Base-by-base conservation (phyloP, 2,113 vertebrate genomes). In the Cavia aperea region DNA sequence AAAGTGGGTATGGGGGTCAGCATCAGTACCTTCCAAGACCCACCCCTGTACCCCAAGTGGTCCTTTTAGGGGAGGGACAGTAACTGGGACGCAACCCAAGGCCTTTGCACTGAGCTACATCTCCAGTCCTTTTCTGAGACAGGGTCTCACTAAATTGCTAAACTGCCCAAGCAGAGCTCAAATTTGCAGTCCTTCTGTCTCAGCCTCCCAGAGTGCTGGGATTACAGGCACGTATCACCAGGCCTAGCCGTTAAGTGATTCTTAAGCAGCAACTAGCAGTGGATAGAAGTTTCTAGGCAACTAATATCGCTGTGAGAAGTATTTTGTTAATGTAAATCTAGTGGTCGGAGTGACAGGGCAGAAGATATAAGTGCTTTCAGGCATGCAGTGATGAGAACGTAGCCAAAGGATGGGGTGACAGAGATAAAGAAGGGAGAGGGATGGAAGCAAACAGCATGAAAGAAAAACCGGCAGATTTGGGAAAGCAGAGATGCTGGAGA, bases 231-330 rank as follows among this genome's bases (percentile, higher is more conserved):
- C 1, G 3, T 26, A 77, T 51, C 73, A 49, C 26, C 29, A 49
- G 7, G 43, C 14, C 73, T 49, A 31, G 73, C 46, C 13, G 7
- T 23, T 23, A 26, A 29, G 29, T 65, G 49, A 65, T 14, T 73
- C 65, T 33, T 49, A 33, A 0, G 2, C 56, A 78, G 54, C 9
- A 72, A 16, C 2, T 18, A 15, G 12, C 23, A 75, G 21, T 2
- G 4, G 36, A 46, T 56, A 4, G 65, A 36, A 58, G 21, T 65
- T 81, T 89, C 79, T 39, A 39, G 49, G 49, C 7, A 39, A 15
- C n/a, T 18, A 29, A 29, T 33, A 56, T 65, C 14, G 3, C 62
- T n/a, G 26, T 33, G 51, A 43, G 36, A 51, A 56, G 54, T 12
- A 86, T 60, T 73, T 26, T 62, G 66, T 62, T 72, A 77, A 8